Evolutionary conservation across 2,888 invertebrate species (phyloP), one percentile per base, ranked within the genome.

Genomic region (Drosophila falleni): DNA sequence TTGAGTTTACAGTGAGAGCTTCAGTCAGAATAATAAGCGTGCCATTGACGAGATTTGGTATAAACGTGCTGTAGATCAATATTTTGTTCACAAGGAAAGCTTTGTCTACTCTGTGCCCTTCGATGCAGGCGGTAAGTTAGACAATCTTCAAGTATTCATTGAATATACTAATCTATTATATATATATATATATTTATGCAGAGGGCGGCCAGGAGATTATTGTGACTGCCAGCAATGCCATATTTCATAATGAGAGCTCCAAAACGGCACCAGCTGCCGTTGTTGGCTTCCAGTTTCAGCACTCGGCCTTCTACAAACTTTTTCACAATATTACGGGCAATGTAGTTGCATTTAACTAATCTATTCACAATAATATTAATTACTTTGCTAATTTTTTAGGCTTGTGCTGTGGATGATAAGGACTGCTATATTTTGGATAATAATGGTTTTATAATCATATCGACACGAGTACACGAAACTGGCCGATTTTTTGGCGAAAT

Each of bases 41-140:
- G 96, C 97, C 1, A 97, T 97, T 51, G 97, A 98, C 90, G 97
- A 98, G 91, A 94, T 96, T 16, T 98, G 97, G 97, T 98, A 98
- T 91, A 95, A 95, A 72, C 94, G 97, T 13, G 97, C 98, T 0
- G 97, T 98, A 0, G 97, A 97, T 80, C 97, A 97, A 85, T 95
- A 97, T 92, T 96, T 96, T 89, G 93, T 96, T 13, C 94, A 97
- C 76, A 95, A 96, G 0, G 94, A 95, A 33, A 96, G 96, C 85
- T 97, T 97, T 91, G 96, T 98, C 0, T 97, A 96, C 92, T 95
- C 96, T 2, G 95, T 96, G 47, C 96, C 96, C 23, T 95, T 95
- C 88, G 95, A 96, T 91, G 90, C 91, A n/a, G 93, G 91, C 60
- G 92, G 92, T 92, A 39, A 29, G 75, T 74, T 1, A 2, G 2